A percentile compares a stretch with the other conserved stretches of the same genome.
Conservation (phyloP, 2,113 vertebrate species). For the Mixornis gularis region DNA sequence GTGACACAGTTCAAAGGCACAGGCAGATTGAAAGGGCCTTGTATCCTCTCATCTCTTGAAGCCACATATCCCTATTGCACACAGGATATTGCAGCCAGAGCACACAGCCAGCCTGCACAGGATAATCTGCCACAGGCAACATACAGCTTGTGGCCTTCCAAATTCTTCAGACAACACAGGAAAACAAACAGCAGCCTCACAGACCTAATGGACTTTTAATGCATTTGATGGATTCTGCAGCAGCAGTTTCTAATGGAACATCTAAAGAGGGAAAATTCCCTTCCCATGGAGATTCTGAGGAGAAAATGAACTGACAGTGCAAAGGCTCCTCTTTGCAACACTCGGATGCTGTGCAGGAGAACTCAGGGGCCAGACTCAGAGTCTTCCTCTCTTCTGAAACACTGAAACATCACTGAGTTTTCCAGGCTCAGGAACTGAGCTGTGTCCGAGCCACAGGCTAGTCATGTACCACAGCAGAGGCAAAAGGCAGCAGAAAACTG, state of each 20-base stretch:
- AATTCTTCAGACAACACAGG: background rate
- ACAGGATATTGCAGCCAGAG: background rate
- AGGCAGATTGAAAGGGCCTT: background rate
- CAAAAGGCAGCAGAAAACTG: background rate
- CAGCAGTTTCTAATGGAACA: constrained; percentile 31
- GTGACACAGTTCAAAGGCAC: background rate
- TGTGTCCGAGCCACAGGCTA: background rate
- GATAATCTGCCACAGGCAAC: background rate
- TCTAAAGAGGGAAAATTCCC: background rate
- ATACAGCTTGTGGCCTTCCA: background rate
- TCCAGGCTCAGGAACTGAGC: background rate
- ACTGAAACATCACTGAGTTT: background rate
- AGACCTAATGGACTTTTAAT: constrained; percentile 38
- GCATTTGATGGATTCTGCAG: constrained; percentile 41
- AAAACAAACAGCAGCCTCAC: background rate
- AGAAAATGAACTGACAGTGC: background rate
- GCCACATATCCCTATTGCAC: background rate
- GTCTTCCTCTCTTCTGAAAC: background rate
- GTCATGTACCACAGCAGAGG: background rate
- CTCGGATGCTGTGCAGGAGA: background rate
- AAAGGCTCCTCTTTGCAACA: background rate
- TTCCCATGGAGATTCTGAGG: background rate
- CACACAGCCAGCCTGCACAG: background rate
- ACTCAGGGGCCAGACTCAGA: background rate
- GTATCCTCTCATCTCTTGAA: background rate